Evolutionary conservation across 2,113 vertebrate genomes (phyloP).

Genomic region (Oxyruncus cristatus): DNA sequence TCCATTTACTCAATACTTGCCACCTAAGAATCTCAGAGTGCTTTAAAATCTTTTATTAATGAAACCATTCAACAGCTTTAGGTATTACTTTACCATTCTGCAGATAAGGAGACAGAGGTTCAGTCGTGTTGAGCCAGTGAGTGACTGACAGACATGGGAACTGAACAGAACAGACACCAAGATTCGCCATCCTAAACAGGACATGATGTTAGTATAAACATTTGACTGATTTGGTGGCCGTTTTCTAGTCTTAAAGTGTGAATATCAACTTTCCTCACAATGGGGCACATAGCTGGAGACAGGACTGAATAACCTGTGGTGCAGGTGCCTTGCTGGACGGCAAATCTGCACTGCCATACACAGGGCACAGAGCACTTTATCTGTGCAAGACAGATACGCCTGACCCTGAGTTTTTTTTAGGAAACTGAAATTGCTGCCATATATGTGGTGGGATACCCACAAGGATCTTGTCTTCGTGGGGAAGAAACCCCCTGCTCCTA

Average conservation of each 20-base stretch:
- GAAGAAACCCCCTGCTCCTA: not conserved
- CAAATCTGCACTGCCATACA: not conserved
- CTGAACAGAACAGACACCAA: not conserved
- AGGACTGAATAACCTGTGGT: not conserved
- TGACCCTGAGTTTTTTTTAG: not conserved
- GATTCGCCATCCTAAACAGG: not conserved
- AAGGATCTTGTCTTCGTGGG: not conserved
- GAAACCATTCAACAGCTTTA: not conserved
- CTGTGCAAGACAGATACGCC: not conserved
- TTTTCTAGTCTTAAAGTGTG: not conserved
- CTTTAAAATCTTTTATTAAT: constrained; percentile 28
- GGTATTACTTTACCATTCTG: not conserved
- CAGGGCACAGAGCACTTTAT: not conserved
- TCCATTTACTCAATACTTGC: not conserved
- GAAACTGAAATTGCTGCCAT: not conserved
- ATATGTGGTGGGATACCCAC: not conserved
- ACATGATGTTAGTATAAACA: not conserved
- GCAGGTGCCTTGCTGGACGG: not conserved
- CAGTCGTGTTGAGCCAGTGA: not conserved
- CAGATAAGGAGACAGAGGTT: not conserved
- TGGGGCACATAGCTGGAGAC: not conserved
- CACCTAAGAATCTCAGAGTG: not conserved
- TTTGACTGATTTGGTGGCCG: not conserved
- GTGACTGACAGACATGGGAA: not conserved
- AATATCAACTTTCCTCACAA: not conserved